Evolutionary conservation across 2,888 invertebrate genomes (phyloP).

Genomic region (Cepaea hortensis): DNA sequence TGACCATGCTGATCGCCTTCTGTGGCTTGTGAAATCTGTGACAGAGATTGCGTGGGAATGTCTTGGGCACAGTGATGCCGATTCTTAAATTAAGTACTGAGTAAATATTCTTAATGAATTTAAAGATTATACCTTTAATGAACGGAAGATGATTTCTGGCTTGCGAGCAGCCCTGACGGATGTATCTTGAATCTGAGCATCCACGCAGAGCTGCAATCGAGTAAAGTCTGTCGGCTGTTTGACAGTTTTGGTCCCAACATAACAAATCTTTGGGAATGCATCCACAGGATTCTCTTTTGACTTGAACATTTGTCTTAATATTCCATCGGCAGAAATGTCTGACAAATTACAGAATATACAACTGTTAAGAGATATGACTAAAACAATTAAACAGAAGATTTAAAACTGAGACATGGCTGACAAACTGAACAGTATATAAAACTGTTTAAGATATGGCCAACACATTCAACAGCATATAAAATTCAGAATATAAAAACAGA

Average conservation of each 20-base stretch:
- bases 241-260: conserved; percentile 74
- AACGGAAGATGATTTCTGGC: conserved; percentile 83
- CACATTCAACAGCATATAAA: neutral
- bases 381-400: neutral
- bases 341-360: no score
- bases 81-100: no score
- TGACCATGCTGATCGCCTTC: neutral
- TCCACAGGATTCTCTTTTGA: conserved; percentile 82
- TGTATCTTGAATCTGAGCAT: conserved; percentile 83
- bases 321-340: conserved; percentile 46
- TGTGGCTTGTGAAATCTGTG: neutral
- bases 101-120: no score
- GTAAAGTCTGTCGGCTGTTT: conserved; percentile 80
- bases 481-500: neutral
- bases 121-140: conserved; percentile 80
- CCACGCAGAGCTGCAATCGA: conserved; percentile 80
- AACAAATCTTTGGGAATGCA: conserved; percentile 83
- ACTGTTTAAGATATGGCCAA: neutral
- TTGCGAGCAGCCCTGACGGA: conserved; percentile 84
- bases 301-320: conserved; percentile 80
- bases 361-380: neutral
- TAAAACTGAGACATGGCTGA: neutral
- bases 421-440: neutral
- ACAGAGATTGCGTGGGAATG: neutral
- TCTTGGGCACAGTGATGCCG: no score